Evolutionary conservation across 2,113 vertebrate species (phyloP), one percentile per base, ranked within the genome.

Genomic region (Nicator chloris): DNA sequence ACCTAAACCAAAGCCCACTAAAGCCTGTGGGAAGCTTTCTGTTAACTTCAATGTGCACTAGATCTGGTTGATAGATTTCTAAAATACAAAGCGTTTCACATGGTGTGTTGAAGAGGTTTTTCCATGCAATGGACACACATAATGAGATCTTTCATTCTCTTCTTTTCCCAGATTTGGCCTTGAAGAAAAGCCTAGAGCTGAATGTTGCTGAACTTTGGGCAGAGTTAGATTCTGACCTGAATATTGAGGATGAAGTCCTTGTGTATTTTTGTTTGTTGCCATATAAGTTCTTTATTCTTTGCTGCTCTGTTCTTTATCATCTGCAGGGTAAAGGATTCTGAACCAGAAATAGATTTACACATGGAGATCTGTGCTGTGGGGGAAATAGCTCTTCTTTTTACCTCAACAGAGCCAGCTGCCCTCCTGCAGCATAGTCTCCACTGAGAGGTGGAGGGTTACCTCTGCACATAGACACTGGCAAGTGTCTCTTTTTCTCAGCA

Each of bases 1-100:
- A 90, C 93, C 79, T 96, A 90, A 87, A 85, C 94, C 71, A 93
- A 95, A 96, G 87, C 86, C 87, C 51, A n/a, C 54, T 85, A 88
- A 94, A 94, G 23, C 64, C 95, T 86, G 88, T 94, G 82, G 92
- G 95, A 93, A 78, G 72, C 51, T 95, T 93, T 92, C 96, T 95
- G 92, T 85, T 95, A 96, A 94, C 82, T 86, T 96, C 95, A 94
- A 63, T 88, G 88, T 57, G 68, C 71, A 10, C 71, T 93, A 88
- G 68, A 93, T 86, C 75, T 86, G 47, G 71, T 73, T 92, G 76
- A 86, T 88, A 92, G 87, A 94, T 95, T 96, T 96, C 72, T 91
- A 78, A 95, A 92, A 94, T 54, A 90, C 40, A 95, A 95, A 96
- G 79, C 49, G 9, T 86, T 88, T 94, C 92, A 61, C 72, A 39